A percentile compares a stretch with the other conserved stretches of the same genome.
Conservation (phyloP, 2,797 vertebrate genomes). For the Melanotaenia nigrans region DNA sequence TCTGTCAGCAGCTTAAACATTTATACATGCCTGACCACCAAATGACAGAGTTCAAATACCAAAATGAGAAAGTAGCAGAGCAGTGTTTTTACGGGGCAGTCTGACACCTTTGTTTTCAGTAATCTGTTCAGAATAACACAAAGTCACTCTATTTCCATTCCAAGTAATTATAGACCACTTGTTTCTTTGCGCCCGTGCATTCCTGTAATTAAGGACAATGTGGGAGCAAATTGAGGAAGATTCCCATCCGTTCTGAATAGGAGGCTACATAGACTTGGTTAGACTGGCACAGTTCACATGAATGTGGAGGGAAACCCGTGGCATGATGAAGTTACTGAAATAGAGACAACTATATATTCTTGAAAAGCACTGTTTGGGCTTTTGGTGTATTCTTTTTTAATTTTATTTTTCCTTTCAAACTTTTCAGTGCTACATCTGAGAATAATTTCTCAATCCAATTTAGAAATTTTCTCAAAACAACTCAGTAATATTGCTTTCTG, state of each 20-base stretch:
- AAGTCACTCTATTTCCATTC: constrained; percentile 56
- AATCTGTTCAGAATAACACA: constrained; percentile 57
- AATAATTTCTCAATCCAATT: too few relatives aligned
- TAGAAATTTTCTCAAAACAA: neutral
- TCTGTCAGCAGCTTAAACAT: constrained; percentile 39
- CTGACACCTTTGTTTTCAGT: constrained; percentile 63
- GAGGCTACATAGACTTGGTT: constrained; percentile 39
- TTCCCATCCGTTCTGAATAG: constrained; percentile 57
- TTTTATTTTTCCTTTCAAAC: too few relatives aligned
- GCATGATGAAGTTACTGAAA: constrained; percentile 22
- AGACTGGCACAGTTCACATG: constrained; percentile 39
- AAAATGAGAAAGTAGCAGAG: constrained; percentile 48
- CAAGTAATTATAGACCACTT: constrained; percentile 63
- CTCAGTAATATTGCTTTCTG: neutral
- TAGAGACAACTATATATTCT: constrained; percentile 29
- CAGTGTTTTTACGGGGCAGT: constrained; percentile 27
- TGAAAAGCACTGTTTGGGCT: too few relatives aligned
- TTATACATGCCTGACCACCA: constrained; percentile 28
- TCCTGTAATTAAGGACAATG: constrained; percentile 68
- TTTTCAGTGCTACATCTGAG: too few relatives aligned
- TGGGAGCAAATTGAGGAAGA: constrained; percentile 52
- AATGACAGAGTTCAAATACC: constrained; percentile 63
- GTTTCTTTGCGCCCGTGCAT: constrained; percentile 22
- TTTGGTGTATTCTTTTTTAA: too few relatives aligned
- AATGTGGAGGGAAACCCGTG: constrained; percentile 42